Percentiles rank a stretch among this genome's conserved stretches.
Evolutionary conservation across 2,797 vertebrate species (phyloP).

Genomic region (Chromobotia macracanthus): DNA sequence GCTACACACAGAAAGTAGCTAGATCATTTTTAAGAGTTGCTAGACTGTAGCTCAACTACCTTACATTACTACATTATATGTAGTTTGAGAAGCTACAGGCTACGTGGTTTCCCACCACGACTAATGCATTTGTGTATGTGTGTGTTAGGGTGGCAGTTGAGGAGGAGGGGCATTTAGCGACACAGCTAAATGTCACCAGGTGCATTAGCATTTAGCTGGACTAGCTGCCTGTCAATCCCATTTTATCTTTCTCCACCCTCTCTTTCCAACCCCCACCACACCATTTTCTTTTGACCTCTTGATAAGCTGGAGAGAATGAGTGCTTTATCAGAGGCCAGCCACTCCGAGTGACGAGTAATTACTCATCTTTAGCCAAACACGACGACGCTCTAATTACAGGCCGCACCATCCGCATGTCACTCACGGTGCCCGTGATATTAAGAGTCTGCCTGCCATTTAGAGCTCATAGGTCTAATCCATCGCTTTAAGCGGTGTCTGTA

Average conservation of each 20-base stretch:
- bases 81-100: neutral
- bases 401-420: conserved; percentile 71
- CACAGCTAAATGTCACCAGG: conserved; percentile 77
- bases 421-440: conserved; percentile 57
- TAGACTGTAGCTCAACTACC: neutral
- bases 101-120: neutral
- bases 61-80: neutral
- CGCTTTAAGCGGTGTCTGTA: conserved; percentile 23
- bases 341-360: conserved; percentile 76
- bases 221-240: conserved; percentile 74
- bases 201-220: conserved; percentile 81
- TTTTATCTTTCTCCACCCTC: conserved; percentile 78
- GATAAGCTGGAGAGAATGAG: conserved; percentile 74
- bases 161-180: conserved; percentile 43
- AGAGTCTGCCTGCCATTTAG: conserved; percentile 50
- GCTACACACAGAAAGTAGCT: neutral
- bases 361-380: conserved; percentile 74
- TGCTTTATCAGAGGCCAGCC: conserved; percentile 76
- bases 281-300: conserved; percentile 53
- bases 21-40: neutral
- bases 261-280: conserved; percentile 42
- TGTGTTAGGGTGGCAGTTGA: neutral
- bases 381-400: conserved; percentile 77
- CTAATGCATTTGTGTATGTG: conserved; percentile 26
- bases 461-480: conserved; percentile 35